These are phyloP conservation scores for Columba livia DNA, from an alignment of 2,113 vertebrate species.

Conservation along the genomic window DNA sequence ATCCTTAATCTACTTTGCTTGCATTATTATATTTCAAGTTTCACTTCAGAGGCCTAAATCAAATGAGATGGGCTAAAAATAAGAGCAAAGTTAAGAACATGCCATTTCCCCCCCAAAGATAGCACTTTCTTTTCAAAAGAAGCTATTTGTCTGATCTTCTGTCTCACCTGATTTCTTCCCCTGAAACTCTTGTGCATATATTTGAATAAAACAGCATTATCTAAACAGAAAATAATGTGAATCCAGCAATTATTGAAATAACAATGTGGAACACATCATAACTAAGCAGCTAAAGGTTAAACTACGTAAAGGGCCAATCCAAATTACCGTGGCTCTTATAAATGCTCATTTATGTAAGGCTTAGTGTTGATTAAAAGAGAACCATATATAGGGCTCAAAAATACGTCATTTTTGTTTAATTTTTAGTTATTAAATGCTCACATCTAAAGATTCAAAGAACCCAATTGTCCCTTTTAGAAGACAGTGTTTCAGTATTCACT, in stretches of 20 bases:
- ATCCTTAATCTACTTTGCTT: background rate
- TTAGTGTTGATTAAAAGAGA: background rate
- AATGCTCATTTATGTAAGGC: background rate
- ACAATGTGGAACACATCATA: background rate
- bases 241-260: background rate
- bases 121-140: background rate
- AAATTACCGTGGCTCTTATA: background rate
- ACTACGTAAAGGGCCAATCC: background rate
- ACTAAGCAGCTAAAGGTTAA: background rate
- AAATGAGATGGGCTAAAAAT: background rate
- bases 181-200: background rate
- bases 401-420: background rate
- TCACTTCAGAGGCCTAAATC: background rate
- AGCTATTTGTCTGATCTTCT: background rate
- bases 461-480: background rate
- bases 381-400: background rate
- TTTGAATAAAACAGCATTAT: slow-evolving; percentile 12
- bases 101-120: background rate
- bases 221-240: background rate
- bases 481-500: background rate
- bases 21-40: background rate
- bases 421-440: background rate
- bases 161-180: background rate
- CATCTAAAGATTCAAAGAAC: background rate
- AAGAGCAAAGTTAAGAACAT: background rate